Evolutionary conservation across 2,797 vertebrate genomes (phyloP).

Genomic region (Phylloscopus collybita): DNA sequence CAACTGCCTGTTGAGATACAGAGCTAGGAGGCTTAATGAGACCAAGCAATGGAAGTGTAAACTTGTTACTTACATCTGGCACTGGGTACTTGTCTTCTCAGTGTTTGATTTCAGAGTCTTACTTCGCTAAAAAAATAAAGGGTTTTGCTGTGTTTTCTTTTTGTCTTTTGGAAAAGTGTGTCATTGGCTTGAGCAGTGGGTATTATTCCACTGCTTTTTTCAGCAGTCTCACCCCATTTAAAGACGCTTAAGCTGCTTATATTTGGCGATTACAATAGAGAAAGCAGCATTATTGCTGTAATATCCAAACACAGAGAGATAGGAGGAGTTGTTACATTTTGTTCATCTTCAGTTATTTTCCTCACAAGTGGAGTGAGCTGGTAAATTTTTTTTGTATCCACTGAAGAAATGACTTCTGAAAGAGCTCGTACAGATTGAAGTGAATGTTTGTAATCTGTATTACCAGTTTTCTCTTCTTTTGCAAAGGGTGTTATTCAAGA

Average conservation of each 20-base stretch:
- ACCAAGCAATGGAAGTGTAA: not conserved
- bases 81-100: not conserved
- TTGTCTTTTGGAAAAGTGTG: not conserved
- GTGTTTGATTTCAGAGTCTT: constrained; percentile 6
- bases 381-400: not conserved
- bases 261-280: not conserved
- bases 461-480: constrained; percentile 70
- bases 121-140: not conserved
- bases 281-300: not conserved
- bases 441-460: constrained; percentile 2
- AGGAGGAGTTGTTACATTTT: not conserved
- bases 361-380: not conserved
- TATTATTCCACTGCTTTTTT: not conserved
- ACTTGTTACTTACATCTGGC: not conserved
- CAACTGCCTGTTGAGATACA: not conserved
- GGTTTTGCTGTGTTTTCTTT: not conserved
- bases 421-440: not conserved
- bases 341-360: not conserved
- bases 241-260: constrained; percentile 28
- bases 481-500: constrained; percentile 92
- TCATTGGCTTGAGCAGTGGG: not conserved
- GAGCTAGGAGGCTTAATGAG: not conserved
- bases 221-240: not conserved
- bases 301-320: not conserved
- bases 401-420: not conserved